Conservation (phyloP, 2,888 invertebrate genomes). For the Pandemis heparana region DNA sequence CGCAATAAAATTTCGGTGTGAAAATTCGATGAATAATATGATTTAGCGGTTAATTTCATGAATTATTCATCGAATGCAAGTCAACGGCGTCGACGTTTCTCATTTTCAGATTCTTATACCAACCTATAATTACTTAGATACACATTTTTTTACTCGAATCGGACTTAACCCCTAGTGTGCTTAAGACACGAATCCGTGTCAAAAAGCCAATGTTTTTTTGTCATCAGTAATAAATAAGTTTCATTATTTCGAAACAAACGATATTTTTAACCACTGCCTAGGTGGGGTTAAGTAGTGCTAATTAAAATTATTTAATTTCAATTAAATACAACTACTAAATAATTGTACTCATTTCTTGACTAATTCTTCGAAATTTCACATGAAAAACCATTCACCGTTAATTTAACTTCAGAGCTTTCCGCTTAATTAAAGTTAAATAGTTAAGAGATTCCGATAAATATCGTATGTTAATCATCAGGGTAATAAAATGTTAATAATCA, state of each 20-base stretch:
- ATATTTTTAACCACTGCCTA: too few species aligned
- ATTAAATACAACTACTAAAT: neutral
- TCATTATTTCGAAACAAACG: too few species aligned
- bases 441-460: neutral
- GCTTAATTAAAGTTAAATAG: constrained; percentile 3
- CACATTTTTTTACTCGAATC: too few species aligned
- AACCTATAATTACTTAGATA: too few species aligned
- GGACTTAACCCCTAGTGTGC: too few species aligned
- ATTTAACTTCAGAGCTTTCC: neutral
- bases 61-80: constrained; percentile 31
- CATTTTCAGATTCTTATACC: neutral
- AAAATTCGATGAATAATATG: constrained; percentile 39
- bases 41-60: constrained; percentile 32
- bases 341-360: neutral
- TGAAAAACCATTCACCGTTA: constrained; percentile 1
- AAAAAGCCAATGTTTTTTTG: too few species aligned
- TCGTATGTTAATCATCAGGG: constrained; percentile 15
- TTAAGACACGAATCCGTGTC: too few species aligned
- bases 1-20: constrained; percentile 34
- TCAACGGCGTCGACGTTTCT: neutral
- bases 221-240: too few species aligned
- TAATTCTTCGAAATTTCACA: neutral
- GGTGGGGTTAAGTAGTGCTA: too few species aligned
- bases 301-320: too few species aligned
- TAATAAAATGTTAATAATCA: constrained; percentile 11